Conservation (phyloP, 2,113 vertebrate species). For the Spea bombifrons region DNA sequence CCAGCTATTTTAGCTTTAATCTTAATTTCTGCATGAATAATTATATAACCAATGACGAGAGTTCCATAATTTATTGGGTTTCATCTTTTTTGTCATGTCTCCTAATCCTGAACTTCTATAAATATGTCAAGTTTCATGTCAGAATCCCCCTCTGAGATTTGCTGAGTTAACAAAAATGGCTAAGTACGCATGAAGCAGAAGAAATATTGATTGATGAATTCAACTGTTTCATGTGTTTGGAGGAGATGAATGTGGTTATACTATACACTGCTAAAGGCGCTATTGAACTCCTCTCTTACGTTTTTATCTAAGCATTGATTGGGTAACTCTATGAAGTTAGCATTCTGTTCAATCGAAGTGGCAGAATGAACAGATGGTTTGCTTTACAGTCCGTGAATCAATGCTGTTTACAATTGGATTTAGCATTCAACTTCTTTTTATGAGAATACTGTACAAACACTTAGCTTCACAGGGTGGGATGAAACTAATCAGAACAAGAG, state of each 20-base stretch:
- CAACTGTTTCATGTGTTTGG: not conserved
- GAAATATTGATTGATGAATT: slow-evolving; percentile 29
- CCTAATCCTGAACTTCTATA: not conserved
- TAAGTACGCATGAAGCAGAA: not conserved
- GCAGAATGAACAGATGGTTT: slow-evolving; percentile 44
- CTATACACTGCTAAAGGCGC: slow-evolving; percentile 1
- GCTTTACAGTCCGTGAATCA: slow-evolving; percentile 24
- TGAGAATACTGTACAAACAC: slow-evolving; percentile 22
- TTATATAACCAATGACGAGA: too few relatives aligned
- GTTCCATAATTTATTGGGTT: too few relatives aligned
- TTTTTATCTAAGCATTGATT: slow-evolving; percentile 29
- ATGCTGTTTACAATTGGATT: slow-evolving; percentile 48
- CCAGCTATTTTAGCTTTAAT: too few relatives aligned
- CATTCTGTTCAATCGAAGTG: slow-evolving; percentile 34
- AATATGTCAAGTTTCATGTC: not conserved
- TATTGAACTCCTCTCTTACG: slow-evolving; percentile 10
- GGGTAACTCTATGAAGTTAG: not conserved
- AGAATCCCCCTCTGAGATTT: not conserved
- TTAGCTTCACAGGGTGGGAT: slow-evolving; percentile 42
- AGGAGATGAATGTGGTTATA: slow-evolving; percentile 17
- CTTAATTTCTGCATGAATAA: too few relatives aligned
- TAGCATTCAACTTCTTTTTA: slow-evolving; percentile 28
- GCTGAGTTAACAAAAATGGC: slow-evolving; percentile 10
- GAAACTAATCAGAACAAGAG: slow-evolving; percentile 24
- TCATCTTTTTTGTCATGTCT: not conserved